These are phyloP conservation scores for Pedetes capensis DNA, from an alignment of 2,113 vertebrate genomes.

Conservation along the genomic window DNA sequence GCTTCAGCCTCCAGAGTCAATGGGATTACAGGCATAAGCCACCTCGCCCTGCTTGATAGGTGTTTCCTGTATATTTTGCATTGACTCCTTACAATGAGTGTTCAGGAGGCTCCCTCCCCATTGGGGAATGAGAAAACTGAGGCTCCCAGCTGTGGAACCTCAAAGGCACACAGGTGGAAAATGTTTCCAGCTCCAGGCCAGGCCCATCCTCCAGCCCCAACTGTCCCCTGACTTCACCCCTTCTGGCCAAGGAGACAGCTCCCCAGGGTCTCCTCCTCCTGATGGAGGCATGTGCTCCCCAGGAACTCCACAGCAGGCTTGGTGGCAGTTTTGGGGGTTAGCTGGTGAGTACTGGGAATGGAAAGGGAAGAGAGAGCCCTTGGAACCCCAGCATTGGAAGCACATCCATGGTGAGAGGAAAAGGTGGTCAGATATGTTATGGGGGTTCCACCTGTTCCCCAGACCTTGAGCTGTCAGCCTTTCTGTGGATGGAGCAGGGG, in stretches of 20 bases:
- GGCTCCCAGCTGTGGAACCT: neutral
- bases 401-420: neutral
- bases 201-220: neutral
- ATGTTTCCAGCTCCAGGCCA: too few species aligned
- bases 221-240: constrained; percentile 77
- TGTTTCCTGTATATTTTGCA: neutral
- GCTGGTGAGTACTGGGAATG: neutral
- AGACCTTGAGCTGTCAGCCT: neutral
- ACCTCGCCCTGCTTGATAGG: too few species aligned
- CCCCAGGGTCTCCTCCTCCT: neutral
- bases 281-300: neutral
- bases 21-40: too few species aligned
- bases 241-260: constrained; percentile 79
- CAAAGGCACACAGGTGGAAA: neutral
- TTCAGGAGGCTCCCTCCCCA: neutral
- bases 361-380: neutral
- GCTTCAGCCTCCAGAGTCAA: too few species aligned
- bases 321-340: neutral
- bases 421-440: neutral
- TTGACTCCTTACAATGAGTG: neutral
- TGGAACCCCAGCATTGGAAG: neutral
- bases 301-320: neutral
- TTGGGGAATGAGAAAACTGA: neutral
- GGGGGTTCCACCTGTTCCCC: neutral
- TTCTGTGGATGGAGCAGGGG: neutral